Percentiles rank a stretch among this genome's conserved stretches.
Evolutionary conservation across 2,797 vertebrate species (phyloP).

Genomic region (Chlorospingus semifuscus): DNA sequence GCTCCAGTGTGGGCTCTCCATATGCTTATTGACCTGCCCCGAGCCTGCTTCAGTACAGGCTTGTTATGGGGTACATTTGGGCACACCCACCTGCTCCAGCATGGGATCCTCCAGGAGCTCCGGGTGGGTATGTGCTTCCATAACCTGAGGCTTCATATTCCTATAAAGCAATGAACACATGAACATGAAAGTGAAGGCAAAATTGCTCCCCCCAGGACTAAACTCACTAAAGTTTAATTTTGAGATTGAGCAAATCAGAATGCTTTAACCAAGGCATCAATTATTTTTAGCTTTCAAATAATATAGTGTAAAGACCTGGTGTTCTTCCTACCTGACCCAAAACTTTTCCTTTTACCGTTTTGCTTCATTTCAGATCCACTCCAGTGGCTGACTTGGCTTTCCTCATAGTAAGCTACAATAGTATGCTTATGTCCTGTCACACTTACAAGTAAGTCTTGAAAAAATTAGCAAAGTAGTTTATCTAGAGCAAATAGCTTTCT

Average conservation of each 20-base stretch:
- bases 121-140: rapidly evolving
- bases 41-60: neutral
- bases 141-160: neutral
- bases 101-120: neutral
- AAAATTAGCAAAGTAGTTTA: neutral
- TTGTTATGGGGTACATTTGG: rapidly evolving
- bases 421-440: neutral
- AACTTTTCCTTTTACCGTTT: neutral
- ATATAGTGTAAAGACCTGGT: neutral
- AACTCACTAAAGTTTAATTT: neutral
- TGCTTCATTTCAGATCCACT: neutral
- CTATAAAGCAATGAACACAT: neutral
- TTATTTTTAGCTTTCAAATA: neutral
- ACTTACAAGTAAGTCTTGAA: neutral
- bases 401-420: neutral
- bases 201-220: rapidly evolving
- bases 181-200: neutral
- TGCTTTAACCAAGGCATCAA: neutral
- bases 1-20: rapidly evolving
- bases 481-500: neutral
- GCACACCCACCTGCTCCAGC: rapidly evolving
- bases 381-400: neutral
- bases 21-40: rapidly evolving
- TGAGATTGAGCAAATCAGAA: neutral
- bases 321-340: neutral